These are phyloP conservation scores for Callorhinus ursinus DNA, from an alignment of 2,113 vertebrate species.

Conservation along the genomic window DNA sequence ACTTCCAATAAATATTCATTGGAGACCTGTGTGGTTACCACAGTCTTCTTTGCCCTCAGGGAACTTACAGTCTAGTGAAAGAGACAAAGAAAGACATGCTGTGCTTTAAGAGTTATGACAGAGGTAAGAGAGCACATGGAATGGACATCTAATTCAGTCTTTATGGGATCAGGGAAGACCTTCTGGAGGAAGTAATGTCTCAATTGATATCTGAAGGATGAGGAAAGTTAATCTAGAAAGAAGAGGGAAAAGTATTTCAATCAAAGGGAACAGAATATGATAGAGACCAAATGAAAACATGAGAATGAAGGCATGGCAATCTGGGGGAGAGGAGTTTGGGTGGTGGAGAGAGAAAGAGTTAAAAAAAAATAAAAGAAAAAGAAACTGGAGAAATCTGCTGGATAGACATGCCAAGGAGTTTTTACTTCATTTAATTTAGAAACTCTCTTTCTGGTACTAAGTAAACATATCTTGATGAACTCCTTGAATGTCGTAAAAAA, in stretches of 20 bases:
- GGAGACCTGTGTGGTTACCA: neutral
- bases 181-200: neutral
- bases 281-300: neutral
- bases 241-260: neutral
- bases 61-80: neutral
- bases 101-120: neutral
- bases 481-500: neutral
- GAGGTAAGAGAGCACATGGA: neutral
- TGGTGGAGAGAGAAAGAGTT: too few species aligned
- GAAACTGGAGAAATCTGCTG: neutral
- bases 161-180: neutral
- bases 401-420: too few species aligned
- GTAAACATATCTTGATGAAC: neutral
- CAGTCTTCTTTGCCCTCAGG: neutral
- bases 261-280: neutral
- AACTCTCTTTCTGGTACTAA: neutral
- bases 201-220: neutral
- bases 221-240: neutral
- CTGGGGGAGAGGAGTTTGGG: neutral
- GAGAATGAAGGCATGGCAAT: neutral
- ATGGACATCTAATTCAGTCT: neutral
- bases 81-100: neutral
- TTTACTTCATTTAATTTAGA: conserved; percentile 79
- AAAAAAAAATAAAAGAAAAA: neutral
- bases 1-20: neutral